phyloP scores from a whole-genome alignment of 2,888 invertebrate species.

The Argynnis bischoffii region DNA sequence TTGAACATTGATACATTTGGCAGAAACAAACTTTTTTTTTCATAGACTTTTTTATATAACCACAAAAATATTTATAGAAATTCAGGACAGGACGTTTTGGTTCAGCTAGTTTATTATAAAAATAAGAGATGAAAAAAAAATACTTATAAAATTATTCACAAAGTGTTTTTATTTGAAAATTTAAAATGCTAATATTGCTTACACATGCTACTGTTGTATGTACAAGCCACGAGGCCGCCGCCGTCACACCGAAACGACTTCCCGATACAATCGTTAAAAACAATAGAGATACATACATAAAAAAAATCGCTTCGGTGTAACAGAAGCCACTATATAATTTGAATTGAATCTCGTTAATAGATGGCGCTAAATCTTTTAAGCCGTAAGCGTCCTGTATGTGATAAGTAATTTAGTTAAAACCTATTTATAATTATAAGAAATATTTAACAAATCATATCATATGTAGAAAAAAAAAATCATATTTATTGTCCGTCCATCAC shows the following conservation, averaged over 20 bases:
- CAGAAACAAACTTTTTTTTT: no score
- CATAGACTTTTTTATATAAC: no score
- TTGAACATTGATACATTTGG: no score
- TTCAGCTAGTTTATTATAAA: conserved; percentile 1
- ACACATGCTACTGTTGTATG: conserved; percentile 57
- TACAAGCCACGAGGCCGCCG: conserved; percentile 37
- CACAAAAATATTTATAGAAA: no score
- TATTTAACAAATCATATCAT: conserved; percentile 4
- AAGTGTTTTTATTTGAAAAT: conserved; percentile 68
- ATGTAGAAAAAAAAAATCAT: conserved; percentile 3
- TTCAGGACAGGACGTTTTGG: not conserved
- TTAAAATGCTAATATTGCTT: conserved; percentile 73
- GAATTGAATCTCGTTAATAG: conserved; percentile 8
- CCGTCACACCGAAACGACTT: conserved; percentile 15
- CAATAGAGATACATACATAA: not conserved
- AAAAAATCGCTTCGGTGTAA: conserved; percentile 14
- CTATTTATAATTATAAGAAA: not conserved
- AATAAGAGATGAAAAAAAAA: conserved; percentile 38
- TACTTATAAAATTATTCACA: conserved; percentile 60
- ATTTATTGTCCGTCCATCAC: conserved; percentile 30
- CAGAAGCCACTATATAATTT: conserved; percentile 9
- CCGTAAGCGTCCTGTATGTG: not conserved
- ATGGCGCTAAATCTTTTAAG: conserved; percentile 10
- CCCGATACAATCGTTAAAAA: not conserved
- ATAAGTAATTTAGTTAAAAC: not conserved